These are phyloP conservation scores for Maniola hyperantus DNA, from an alignment of 2,888 invertebrate genomes.

Conservation along the genomic window DNA sequence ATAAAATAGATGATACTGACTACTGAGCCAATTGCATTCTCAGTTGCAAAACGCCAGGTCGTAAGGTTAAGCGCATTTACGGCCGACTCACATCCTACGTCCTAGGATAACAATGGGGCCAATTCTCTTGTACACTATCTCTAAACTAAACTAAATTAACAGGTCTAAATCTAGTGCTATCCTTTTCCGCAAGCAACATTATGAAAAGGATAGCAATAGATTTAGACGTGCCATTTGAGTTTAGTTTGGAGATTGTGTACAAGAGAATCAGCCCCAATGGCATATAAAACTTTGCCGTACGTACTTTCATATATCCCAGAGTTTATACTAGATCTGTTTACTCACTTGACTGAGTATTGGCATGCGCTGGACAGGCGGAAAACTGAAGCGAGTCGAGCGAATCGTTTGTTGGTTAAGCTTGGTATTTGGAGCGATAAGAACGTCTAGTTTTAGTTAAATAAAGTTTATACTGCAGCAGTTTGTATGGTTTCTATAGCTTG, in stretches of 20 bases:
- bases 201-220: too few species aligned
- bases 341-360: slow-evolving; percentile 33
- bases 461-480: slow-evolving; percentile 6
- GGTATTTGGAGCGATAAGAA: slow-evolving; percentile 13
- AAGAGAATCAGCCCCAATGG: too few species aligned
- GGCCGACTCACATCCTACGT: slow-evolving; percentile 17
- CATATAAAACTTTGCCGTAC: slow-evolving; percentile 29
- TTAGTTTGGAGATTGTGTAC: too few species aligned
- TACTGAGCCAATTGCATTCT: neutral
- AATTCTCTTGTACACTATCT: too few species aligned
- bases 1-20: neutral
- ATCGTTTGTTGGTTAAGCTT: slow-evolving; percentile 20
- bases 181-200: too few species aligned
- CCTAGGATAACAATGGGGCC: slow-evolving; percentile 24
- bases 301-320: slow-evolving; percentile 13
- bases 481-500: neutral
- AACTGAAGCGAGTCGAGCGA: slow-evolving; percentile 30
- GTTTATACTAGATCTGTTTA: slow-evolving; percentile 29
- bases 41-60: slow-evolving; percentile 1
- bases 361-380: slow-evolving; percentile 32
- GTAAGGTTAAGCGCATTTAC: slow-evolving; percentile 8
- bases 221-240: too few species aligned
- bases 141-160: too few species aligned
- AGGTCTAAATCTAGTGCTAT: too few species aligned
- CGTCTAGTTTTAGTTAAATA: slow-evolving; percentile 10